A percentile compares a stretch with the other conserved stretches of the same genome.
Conservation (phyloP, 2,797 vertebrate species). For the Intellagama lesueurii region DNA sequence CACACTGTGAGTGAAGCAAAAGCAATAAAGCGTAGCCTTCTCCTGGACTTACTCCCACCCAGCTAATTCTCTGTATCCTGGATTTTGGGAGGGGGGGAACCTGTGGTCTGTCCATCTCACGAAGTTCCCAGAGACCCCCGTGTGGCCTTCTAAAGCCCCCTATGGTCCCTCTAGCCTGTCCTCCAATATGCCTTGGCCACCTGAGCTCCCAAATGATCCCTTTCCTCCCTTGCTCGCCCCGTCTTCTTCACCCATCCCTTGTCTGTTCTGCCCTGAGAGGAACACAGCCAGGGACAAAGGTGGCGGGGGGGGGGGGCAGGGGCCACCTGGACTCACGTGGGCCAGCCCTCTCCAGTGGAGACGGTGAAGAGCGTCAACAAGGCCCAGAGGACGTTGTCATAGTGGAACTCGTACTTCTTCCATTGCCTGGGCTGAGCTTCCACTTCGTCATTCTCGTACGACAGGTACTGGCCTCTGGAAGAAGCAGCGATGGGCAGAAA, state of each 20-base stretch:
- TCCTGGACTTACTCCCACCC: not conserved
- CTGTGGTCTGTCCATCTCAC: too few relatives aligned
- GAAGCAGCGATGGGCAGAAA: not conserved
- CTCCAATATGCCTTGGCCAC: not conserved
- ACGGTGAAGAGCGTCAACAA: constrained; percentile 96
- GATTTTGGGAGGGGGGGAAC: too few relatives aligned
- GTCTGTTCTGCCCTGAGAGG: not conserved
- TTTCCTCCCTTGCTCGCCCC: not conserved
- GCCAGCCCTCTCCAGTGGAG: constrained; percentile 97
- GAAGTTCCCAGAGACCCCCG: too few relatives aligned
- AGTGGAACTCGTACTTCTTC: constrained; percentile 98
- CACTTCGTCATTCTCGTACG: constrained; percentile 92
- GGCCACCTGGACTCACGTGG: constrained; percentile 84
- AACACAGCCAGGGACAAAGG: not conserved
- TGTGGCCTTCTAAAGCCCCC: too few relatives aligned
- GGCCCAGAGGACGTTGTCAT: constrained; percentile 97
- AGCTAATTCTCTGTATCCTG: too few relatives aligned
- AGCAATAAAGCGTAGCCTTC: not conserved
- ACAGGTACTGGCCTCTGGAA: constrained; percentile 91
- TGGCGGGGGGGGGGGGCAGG: not conserved
- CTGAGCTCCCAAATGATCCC: not conserved
- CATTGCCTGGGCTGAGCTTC: constrained; percentile 90
- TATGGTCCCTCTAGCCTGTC: not conserved
- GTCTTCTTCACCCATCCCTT: not conserved
- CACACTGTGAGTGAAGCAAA: too few relatives aligned